These are phyloP conservation scores for Nannoperca australis DNA, from an alignment of 2,797 vertebrate genomes.

Conservation along the genomic window DNA sequence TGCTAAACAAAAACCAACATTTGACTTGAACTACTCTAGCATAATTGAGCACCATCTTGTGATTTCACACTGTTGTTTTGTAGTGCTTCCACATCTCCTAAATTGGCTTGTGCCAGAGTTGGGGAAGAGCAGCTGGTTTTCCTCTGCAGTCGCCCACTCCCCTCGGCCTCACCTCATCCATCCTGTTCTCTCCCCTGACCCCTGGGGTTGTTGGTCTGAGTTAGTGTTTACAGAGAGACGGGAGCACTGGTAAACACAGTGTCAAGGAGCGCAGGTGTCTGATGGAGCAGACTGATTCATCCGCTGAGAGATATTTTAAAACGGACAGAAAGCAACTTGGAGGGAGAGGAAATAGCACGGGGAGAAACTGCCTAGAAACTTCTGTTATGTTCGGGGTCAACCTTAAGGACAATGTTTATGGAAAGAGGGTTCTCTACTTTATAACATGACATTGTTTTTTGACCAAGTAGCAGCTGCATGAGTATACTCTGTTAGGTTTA, in stretches of 20 bases:
- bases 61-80: slow-evolving; percentile 18
- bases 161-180: slow-evolving; percentile 71
- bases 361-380: slow-evolving; percentile 32
- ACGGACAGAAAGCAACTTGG: slow-evolving; percentile 32
- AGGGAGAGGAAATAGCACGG: slow-evolving; percentile 22
- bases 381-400: slow-evolving; percentile 44
- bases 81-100: slow-evolving; percentile 24
- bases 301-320: slow-evolving; percentile 52
- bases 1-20: not conserved
- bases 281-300: slow-evolving; percentile 67
- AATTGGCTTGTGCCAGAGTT: slow-evolving; percentile 5
- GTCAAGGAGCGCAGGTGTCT: slow-evolving; percentile 75
- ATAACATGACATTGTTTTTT: slow-evolving; percentile 32
- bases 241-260: slow-evolving; percentile 69
- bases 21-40: not conserved
- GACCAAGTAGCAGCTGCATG: slow-evolving; percentile 23
- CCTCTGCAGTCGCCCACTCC: slow-evolving; percentile 63
- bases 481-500: slow-evolving; percentile 29
- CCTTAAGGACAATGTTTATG: slow-evolving; percentile 69
- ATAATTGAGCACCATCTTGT: not conserved
- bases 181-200: slow-evolving; percentile 67
- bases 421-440: slow-evolving; percentile 20
- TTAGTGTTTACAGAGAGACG: slow-evolving; percentile 74
- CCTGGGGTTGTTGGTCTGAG: slow-evolving; percentile 64
- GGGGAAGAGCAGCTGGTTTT: slow-evolving; percentile 74